Evolutionary conservation across 2,797 vertebrate genomes (phyloP), one percentile per base, ranked within the genome.

Genomic region (Poecilia wingei): DNA sequence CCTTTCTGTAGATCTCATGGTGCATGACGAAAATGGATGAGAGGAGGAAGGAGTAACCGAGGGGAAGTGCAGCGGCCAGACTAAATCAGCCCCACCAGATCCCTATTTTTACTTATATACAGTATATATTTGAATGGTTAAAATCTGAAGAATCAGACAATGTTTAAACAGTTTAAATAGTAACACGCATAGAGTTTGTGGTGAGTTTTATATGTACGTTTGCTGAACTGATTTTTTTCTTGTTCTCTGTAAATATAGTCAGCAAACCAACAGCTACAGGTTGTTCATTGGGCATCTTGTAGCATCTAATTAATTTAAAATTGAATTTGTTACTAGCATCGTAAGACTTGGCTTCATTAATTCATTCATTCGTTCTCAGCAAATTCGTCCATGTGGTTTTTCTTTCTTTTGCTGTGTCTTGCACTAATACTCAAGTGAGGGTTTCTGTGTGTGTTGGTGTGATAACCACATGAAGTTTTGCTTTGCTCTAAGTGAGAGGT

Each of bases 401-500:
- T 36, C 49, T 70, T 14, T 72, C 41, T 64, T 55, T 4, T 39
- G 6, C 1, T 20, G 13, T 25, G 46, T 28, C 47, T 22, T 81
- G 41, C 20, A 53, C 6, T 1, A 10, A 72, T 47, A 59, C 82
- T 70, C 47, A 20, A 33, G 45, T 46, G 64, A 47, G 45, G 75
- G 20, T 64, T 47, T 45, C 61, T 80, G 86, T 59, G 77, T n/a
- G 43, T 25, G 81, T 72, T 46, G 77, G 80, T 10, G 2, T 73
- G 5, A 51, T 68, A 66, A 47, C 81, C 76, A 45, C 1, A 69
- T 25, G 36, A 64, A 33, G 75, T 61, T 73, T 82, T 79, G 74
- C 82, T 72, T 75, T 47, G 74, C 41, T 75, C 72, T 61, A 77
- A 78, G 69, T 80, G 74, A 79, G 84, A 84, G 85, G 80, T 80